Evolutionary conservation across 2,888 invertebrate genomes (phyloP).

Genomic region (Pterostichus madidus): DNA sequence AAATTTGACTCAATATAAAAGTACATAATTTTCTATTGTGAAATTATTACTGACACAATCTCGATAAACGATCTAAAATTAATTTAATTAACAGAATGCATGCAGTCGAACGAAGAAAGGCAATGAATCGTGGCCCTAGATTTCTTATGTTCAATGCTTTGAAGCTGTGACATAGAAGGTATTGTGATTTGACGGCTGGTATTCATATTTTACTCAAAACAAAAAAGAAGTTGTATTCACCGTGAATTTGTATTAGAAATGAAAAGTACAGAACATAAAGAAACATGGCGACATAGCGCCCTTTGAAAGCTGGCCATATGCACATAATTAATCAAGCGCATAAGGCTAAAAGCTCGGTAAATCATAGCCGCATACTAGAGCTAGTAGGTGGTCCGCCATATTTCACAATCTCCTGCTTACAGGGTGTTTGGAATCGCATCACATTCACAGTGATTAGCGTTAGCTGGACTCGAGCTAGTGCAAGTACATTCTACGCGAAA

Average conservation of each 20-base stretch:
- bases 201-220: too few relatives aligned
- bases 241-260: too few relatives aligned
- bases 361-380: conserved; percentile 58
- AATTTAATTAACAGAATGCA: background rate
- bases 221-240: too few relatives aligned
- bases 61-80: background rate
- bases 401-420: conserved; percentile 52
- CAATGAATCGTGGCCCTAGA: too few relatives aligned
- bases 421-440: conserved; percentile 51
- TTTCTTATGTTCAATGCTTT: too few relatives aligned
- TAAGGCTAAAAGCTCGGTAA: conserved; percentile 56
- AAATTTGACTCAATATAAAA: too few relatives aligned
- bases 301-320: conserved; percentile 50
- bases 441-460: conserved; percentile 33
- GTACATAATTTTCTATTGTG: background rate
- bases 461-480: conserved; percentile 3
- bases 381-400: conserved; percentile 63
- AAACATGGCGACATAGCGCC: background rate
- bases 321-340: conserved; percentile 51
- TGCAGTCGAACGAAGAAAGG: too few relatives aligned
- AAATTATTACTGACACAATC: conserved; percentile 2
- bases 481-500: conserved; percentile 5
- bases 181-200: too few relatives aligned
- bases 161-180: too few relatives aligned
- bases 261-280: too few relatives aligned